Conservation (phyloP, 2,113 vertebrate species). For the Eudyptes chrysolophus region DNA sequence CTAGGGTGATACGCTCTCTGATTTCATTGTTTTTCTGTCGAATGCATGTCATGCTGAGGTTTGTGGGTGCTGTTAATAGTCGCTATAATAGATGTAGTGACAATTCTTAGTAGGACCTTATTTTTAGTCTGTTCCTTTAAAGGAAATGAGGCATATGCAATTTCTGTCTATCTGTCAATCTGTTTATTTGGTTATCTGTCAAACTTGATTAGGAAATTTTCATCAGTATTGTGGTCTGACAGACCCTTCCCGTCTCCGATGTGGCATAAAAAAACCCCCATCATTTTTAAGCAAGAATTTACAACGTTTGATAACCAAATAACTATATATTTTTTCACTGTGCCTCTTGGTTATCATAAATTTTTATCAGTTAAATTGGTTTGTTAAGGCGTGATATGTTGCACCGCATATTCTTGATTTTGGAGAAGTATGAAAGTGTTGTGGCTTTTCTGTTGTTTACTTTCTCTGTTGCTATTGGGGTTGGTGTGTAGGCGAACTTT, state of each 20-base stretch:
- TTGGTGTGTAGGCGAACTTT: neutral
- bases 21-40: neutral
- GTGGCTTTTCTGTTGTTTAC: neutral
- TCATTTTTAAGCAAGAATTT: neutral
- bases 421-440: neutral
- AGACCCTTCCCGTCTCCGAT: neutral
- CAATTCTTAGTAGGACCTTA: neutral
- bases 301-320: neutral
- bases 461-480: neutral
- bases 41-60: fast-evolving
- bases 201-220: neutral
- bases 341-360: neutral
- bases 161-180: neutral
- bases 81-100: neutral
- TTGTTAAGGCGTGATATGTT: neutral
- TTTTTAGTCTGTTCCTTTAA: neutral
- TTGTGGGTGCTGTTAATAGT: neutral
- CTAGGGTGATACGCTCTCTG: fast-evolving
- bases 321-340: neutral
- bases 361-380: neutral
- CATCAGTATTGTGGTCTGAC: neutral
- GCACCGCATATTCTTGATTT: neutral
- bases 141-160: neutral
- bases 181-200: neutral
- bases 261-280: neutral